A percentile compares a stretch with the other conserved stretches of the same genome.
Conservation (phyloP, 2,888 invertebrate genomes). For the Celastrina argiolus region DNA sequence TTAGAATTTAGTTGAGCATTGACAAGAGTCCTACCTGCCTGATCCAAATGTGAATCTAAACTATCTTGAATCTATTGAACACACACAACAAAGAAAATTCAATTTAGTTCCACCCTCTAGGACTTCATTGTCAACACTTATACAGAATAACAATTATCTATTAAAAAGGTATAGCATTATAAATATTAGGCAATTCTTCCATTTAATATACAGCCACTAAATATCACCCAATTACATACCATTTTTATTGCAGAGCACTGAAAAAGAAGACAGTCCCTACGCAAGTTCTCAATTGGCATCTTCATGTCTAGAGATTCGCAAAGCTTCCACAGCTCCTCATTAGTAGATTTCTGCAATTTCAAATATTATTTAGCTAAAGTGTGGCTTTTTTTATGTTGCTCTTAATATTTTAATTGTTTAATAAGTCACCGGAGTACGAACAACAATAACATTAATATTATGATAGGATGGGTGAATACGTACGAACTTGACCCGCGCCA, state of each 20-base stretch:
- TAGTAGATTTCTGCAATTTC: background rate
- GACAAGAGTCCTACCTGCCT: too few species aligned
- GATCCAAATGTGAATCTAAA: too few species aligned
- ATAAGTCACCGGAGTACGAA: background rate
- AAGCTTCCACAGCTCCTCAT: background rate
- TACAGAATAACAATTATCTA: too few species aligned
- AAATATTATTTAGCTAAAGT: background rate
- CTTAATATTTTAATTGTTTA: background rate
- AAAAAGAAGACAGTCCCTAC: background rate
- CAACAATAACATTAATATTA: background rate
- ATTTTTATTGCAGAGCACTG: background rate
- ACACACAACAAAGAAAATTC: too few species aligned
- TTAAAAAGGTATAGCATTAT: too few species aligned
- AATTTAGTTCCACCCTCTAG: too few species aligned
- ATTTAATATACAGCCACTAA: background rate
- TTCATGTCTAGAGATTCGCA: background rate
- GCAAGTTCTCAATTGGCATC: background rate
- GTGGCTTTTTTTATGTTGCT: too few species aligned
- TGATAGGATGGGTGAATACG: background rate
- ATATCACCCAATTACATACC: background rate
- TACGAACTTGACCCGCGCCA: background rate
- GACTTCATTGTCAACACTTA: too few species aligned
- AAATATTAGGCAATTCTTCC: background rate
- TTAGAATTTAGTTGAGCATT: too few species aligned
- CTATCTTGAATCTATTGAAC: too few species aligned